Evolutionary conservation across 2,888 invertebrate species (phyloP).

Genomic region (Andrena marginata): DNA sequence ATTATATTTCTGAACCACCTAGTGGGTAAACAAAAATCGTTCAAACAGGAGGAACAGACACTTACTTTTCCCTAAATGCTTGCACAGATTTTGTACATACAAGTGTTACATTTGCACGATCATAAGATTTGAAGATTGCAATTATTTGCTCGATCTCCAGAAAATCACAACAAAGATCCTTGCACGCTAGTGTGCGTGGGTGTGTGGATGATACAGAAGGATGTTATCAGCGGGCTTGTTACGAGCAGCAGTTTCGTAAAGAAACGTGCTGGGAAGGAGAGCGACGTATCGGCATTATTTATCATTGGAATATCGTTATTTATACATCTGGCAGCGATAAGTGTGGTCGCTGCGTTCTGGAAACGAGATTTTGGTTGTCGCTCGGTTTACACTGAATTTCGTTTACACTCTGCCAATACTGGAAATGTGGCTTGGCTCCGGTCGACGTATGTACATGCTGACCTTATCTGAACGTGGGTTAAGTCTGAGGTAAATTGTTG

Average conservation of each 20-base stretch:
- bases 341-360: constrained; percentile 5
- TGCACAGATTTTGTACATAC: too few species aligned
- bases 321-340: constrained; percentile 67
- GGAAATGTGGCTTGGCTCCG: background rate
- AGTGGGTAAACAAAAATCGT: too few species aligned
- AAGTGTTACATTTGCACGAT: too few species aligned
- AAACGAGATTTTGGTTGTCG: constrained; percentile 34
- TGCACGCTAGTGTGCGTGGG: constrained; percentile 8
- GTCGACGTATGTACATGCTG: background rate
- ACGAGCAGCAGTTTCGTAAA: constrained; percentile 36
- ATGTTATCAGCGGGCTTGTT: constrained; percentile 36
- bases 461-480: background rate
- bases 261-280: constrained; percentile 28
- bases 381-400: constrained; percentile 3
- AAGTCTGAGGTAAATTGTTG: background rate
- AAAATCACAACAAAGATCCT: constrained; percentile 15
- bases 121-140: background rate
- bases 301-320: constrained; percentile 64
- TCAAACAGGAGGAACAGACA: too few species aligned
- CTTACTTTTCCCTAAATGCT: too few species aligned
- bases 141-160: constrained; percentile 5
- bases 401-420: background rate
- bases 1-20: too few species aligned
- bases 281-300: constrained; percentile 39
- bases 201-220: constrained; percentile 31